Conservation (phyloP, 64 coral and sea anemone species). For the Platygyra sinensis region DNA sequence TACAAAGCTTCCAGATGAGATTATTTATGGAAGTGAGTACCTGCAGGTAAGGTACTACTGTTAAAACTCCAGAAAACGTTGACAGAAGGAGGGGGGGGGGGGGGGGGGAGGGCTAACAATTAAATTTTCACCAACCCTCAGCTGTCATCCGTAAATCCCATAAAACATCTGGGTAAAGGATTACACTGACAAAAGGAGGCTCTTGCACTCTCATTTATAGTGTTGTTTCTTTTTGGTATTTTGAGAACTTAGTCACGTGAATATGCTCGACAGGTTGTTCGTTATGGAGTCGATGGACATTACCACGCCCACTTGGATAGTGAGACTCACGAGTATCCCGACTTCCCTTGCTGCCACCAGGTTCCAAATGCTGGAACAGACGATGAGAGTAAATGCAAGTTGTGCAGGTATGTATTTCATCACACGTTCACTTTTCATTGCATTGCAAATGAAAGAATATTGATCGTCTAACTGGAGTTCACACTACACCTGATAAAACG, state of each 20-base stretch:
- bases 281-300: constrained; percentile 72
- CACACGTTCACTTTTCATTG: not conserved
- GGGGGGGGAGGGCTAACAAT: no score
- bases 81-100: no score
- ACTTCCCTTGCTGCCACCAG: constrained; percentile 77
- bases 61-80: no score
- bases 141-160: no score
- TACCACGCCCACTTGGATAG: constrained; percentile 80
- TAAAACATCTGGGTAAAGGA: no score
- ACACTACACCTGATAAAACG: no score
- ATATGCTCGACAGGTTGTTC: constrained; percentile 59
- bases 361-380: constrained; percentile 4
- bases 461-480: no score
- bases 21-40: constrained; percentile 76
- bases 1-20: constrained; percentile 67
- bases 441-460: no score
- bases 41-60: constrained; percentile 45
- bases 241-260: not conserved
- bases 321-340: constrained; percentile 63
- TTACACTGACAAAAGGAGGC: no score
- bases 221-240: no score
- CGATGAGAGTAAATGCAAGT: constrained; percentile 53
- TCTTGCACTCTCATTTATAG: no score
- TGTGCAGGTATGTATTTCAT: constrained; percentile 69
- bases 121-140: no score